phyloP scores from a whole-genome alignment of 2,888 invertebrate species.

The Himalopsyche kuldschensis region DNA sequence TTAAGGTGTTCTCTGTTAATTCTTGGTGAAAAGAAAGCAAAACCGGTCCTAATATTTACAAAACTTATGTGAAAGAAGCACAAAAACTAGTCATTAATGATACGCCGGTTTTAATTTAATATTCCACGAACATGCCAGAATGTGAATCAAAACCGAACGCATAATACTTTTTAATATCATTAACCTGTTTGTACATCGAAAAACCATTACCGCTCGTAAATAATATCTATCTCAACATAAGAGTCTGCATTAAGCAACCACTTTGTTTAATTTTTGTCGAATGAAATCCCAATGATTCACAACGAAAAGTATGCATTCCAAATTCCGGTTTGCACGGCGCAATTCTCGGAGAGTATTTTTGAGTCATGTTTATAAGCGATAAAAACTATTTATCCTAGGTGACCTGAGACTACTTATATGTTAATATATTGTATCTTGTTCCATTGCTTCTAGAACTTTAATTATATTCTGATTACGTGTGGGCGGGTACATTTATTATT shows the following conservation, averaged over 20 bases:
- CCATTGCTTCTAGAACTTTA: background rate
- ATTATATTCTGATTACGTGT: background rate
- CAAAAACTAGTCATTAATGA: no score
- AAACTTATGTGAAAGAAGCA: no score
- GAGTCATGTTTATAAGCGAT: slow-evolving; percentile 21
- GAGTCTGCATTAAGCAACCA: background rate
- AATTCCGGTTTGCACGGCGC: slow-evolving; percentile 24
- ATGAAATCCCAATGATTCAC: background rate
- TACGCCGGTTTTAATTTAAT: no score
- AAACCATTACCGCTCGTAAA: background rate
- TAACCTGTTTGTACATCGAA: background rate
- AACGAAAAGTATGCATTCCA: background rate
- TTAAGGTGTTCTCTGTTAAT: no score
- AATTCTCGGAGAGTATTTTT: slow-evolving; percentile 17
- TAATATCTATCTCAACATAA: background rate
- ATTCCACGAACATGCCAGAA: background rate
- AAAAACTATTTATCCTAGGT: background rate
- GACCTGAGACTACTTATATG: slow-evolving; percentile 11
- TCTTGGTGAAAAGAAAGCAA: no score
- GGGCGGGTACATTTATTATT: background rate
- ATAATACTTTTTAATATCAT: background rate
- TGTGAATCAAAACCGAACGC: background rate
- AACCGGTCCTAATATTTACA: no score
- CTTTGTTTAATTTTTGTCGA: background rate
- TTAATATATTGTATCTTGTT: background rate